A percentile compares a stretch with the other conserved stretches of the same genome.
Conservation (phyloP, 2,888 invertebrate genomes). For the Drosophila maculinotata region DNA sequence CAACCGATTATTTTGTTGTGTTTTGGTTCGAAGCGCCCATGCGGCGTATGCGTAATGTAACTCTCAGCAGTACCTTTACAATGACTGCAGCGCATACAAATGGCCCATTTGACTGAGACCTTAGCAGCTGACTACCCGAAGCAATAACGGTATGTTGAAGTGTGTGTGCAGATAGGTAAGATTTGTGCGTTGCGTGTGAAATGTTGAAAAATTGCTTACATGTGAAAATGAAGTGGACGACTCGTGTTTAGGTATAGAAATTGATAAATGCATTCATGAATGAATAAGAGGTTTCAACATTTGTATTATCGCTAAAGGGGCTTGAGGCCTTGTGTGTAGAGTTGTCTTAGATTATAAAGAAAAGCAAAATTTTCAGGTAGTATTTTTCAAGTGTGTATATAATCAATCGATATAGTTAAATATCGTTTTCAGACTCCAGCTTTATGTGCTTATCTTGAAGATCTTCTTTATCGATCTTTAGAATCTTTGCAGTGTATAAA, state of each 20-base stretch:
- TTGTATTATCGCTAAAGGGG: neutral
- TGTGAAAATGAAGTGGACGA: constrained; percentile 51
- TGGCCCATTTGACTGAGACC: constrained; percentile 21
- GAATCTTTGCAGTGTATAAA: neutral
- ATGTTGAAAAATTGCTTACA: constrained; percentile 57
- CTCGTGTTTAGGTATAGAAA: constrained; percentile 16
- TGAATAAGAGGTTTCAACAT: constrained; percentile 20
- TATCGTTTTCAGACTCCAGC: no score
- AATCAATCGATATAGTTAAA: no score
- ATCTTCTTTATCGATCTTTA: neutral
- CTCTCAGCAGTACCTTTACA: constrained; percentile 15
- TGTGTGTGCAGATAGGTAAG: neutral
- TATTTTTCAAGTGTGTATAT: no score
- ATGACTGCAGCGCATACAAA: constrained; percentile 53
- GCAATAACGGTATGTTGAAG: constrained; percentile 6
- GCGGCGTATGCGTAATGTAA: constrained; percentile 48
- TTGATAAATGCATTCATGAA: constrained; percentile 28
- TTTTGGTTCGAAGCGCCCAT: constrained; percentile 63
- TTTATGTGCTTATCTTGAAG: no score
- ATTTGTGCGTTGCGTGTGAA: constrained; percentile 35
- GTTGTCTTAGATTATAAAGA: neutral
- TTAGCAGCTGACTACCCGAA: neutral
- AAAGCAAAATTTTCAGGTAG: no score
- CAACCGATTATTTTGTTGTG: constrained; percentile 61
- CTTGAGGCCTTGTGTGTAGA: neutral